Percentiles rank a stretch among this genome's conserved stretches.
Evolutionary conservation across 1,140 invertebrate genomes (phyloP).

Genomic region (Drosophila repleta): DNA sequence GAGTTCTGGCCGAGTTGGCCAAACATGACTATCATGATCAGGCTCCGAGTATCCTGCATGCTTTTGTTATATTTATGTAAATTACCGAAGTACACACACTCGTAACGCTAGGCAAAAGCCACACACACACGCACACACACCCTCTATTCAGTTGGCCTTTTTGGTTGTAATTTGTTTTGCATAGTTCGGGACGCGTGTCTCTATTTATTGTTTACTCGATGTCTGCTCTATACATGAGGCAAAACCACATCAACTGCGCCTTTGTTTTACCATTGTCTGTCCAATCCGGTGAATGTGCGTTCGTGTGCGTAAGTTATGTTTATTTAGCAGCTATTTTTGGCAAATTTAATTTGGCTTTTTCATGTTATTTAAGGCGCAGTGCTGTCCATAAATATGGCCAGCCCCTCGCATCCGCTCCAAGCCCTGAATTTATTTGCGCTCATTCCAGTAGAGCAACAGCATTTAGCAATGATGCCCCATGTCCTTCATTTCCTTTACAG

Average conservation of each 20-base stretch:
- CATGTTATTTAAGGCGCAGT: conserved; percentile 47
- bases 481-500: conserved; percentile 43
- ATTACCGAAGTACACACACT: conserved; percentile 25
- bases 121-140: conserved; percentile 18
- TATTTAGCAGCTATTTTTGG: conserved; percentile 49
- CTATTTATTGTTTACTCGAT: conserved; percentile 64
- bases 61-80: conserved; percentile 72
- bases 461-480: conserved; percentile 36
- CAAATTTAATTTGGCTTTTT: conserved; percentile 50
- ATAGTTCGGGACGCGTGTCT: conserved; percentile 67
- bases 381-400: conserved; percentile 44
- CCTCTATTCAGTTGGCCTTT: conserved; percentile 1
- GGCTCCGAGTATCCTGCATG: conserved; percentile 41
- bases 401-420: neutral
- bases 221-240: conserved; percentile 22
- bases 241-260: conserved; percentile 11
- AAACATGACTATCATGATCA: conserved; percentile 29
- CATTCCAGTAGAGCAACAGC: conserved; percentile 49
- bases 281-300: conserved; percentile 14
- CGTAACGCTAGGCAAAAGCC: conserved; percentile 49
- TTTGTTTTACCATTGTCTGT: conserved; percentile 56
- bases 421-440: conserved; percentile 57
- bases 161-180: conserved; percentile 66
- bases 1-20: conserved; percentile 26
- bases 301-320: conserved; percentile 31